Conservation (phyloP, 1,140 invertebrate species). For the Diachasma alloeum region DNA sequence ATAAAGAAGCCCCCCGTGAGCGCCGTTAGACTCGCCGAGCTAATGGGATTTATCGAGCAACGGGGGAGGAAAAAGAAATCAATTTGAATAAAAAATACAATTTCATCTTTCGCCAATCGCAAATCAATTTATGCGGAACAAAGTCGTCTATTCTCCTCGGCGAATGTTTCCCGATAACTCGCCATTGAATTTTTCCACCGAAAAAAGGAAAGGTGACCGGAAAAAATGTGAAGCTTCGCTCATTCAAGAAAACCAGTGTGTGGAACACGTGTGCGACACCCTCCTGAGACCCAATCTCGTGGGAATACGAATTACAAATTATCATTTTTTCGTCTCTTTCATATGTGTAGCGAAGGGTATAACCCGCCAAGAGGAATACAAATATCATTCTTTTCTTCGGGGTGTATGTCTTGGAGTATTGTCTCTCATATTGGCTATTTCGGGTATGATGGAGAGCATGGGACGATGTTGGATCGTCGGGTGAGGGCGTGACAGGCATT, state of each 20-base stretch:
- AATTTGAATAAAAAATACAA: background rate
- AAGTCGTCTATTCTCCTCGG: background rate
- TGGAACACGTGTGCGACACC: conserved; percentile 15
- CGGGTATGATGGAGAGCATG: background rate
- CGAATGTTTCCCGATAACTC: background rate
- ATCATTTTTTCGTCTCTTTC: conserved; percentile 14
- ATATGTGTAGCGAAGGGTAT: background rate
- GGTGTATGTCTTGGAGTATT: background rate
- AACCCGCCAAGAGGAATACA: conserved; percentile 10
- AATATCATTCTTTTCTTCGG: conserved; percentile 15
- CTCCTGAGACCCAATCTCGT: conserved; percentile 16
- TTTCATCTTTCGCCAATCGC: background rate
- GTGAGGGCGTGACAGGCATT: conserved; percentile 17
- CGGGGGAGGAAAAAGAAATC: background rate
- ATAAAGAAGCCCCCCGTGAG: no score
- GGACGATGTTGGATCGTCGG: background rate
- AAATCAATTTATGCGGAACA: background rate
- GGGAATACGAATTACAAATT: conserved; percentile 33
- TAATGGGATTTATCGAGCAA: conserved; percentile 21
- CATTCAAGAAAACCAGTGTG: background rate
- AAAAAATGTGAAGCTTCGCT: background rate
- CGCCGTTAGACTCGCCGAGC: no score
- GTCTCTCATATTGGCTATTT: conserved; percentile 11
- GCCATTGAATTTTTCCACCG: background rate
- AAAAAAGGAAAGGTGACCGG: background rate